phyloP scores from a whole-genome alignment of 2,888 invertebrate genomes.

The Pemphredon lugubris region DNA sequence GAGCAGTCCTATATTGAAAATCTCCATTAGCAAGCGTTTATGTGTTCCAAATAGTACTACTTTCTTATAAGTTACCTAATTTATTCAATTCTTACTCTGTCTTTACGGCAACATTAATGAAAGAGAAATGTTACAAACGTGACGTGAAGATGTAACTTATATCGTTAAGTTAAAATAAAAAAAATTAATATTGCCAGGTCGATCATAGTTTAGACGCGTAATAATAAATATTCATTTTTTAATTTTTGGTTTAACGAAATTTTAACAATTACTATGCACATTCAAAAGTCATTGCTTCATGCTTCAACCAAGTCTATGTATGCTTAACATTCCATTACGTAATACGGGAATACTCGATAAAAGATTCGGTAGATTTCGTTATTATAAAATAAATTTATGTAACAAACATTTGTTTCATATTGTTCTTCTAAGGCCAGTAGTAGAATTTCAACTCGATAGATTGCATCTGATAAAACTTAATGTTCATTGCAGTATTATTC shows the following conservation, averaged over 20 bases:
- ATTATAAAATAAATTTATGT: conserved; percentile 42
- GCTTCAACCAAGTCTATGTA: conserved; percentile 16
- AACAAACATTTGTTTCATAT: conserved; percentile 50
- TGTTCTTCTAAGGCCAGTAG: conserved; percentile 53
- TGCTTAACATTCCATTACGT: conserved; percentile 7
- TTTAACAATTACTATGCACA: conserved; percentile 16
- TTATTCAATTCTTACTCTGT: conserved; percentile 1
- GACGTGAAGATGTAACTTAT: too few species aligned
- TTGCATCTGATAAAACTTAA: conserved; percentile 54
- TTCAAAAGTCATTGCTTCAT: conserved; percentile 7
- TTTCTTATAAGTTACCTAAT: conserved; percentile 25
- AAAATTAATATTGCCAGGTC: conserved; percentile 9
- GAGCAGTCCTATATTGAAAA: conserved; percentile 41
- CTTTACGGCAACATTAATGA: conserved; percentile 2
- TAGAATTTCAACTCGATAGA: conserved; percentile 51
- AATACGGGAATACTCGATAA: conserved; percentile 32
- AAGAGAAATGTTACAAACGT: too few species aligned
- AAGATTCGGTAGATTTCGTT: conserved; percentile 32
- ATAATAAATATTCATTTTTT: background rate
- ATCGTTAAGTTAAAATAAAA: background rate
- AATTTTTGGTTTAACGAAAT: conserved; percentile 19
- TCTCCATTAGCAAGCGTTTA: conserved; percentile 1
- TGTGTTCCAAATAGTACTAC: conserved; percentile 5
- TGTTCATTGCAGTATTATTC: conserved; percentile 57
- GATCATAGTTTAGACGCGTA: too few species aligned